Base-by-base conservation (phyloP, 1,140 invertebrate genomes). In the Pissodes strobi region DNA sequence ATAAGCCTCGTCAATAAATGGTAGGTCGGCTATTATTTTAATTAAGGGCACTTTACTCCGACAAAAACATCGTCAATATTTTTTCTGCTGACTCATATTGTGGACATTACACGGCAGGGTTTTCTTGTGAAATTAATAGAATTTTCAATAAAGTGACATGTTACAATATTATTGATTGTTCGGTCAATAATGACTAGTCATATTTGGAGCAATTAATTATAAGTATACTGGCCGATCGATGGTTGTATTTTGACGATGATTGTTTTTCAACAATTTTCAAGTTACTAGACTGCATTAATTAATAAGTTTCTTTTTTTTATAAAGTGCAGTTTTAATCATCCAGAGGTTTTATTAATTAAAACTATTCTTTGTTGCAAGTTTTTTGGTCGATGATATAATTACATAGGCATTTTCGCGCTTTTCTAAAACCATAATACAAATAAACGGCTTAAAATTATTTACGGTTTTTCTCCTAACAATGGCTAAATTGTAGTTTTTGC, bases 111-210 rank as follows among this genome's bases (percentile, higher is more conserved):
- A 48, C 56, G 41, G 56, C 56, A 59, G 56, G 56, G 56, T 59
- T 59, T 59, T 59, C 56, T 59, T 59, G 23, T 59, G 43, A 25
- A 59, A 46, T 59, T 59, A 59, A 59, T 59, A 59, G 48, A 59
- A 48, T 39, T 46, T 59, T 59, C 56, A 48, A 46, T 48, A 41
- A 39, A 59, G 41, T 59, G 56, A 59, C 56, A 59, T 43, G 56
- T 59, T 59, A 59, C 56, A 18, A 46, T 59, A 59, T 48, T 59
- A 59, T 59, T 59, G 56, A 59, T 59, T 59, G 43, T 37, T 48
- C 43, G 56, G 43, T 39, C 56, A 37, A 41, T 41, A 34, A 48
- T 59, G 56, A 59, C 56, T 59, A 21, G 43, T 13, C 56, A 18
- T 13, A 8, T 34, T 59, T 48, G 2, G 21, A 48, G 27, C 43